Evolutionary conservation across 2,113 vertebrate species (phyloP), one percentile per base, ranked within the genome.

Genomic region (Ornithorhynchus anatinus): DNA sequence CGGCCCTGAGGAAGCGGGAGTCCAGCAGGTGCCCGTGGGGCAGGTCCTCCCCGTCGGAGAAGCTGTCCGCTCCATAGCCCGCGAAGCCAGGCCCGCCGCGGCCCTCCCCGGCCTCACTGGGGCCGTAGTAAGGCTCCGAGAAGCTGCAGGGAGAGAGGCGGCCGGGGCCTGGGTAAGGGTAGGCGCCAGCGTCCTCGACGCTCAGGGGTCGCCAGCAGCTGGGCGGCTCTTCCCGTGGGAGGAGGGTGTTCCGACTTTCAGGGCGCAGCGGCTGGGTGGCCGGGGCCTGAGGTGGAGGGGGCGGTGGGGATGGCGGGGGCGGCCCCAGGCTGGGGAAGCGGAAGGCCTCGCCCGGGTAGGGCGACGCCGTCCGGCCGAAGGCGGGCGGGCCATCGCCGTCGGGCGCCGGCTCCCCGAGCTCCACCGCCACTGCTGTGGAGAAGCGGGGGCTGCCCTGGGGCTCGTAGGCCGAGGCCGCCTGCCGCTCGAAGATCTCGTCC

Each of bases 131-230:
- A 73, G 90, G 94, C 81, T 98, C 96, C 0, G 95, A 94, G 85
- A 95, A 96, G 66, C 95, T 95, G 81, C 95, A 94, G 7, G 96
- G 95, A 0, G 96, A 97, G 25, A 91, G 84, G 3, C 92, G 93
- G 32, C 91, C 90, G 10, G 92, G 25, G 16, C 94, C 84, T 0
- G 75, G 75, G 83, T 94, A 96, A 35, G 96, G 91, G 79, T 96
- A 95, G 0, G 92, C 91, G 61, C 95, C 96, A 10, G 97, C 88
- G 77, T 98, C 96, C 70, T 99, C 97, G 47, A 97, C 93, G 0
- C 96, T 98, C 68, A 97, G 82, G 23, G 97, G 95, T 57, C 93
- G 94, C 97, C 97, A 98, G 27, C 90, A 91, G 35, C 86, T 92
- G 0, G 90, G 94, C 5, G 92, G 72, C 36, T 96, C 94, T 6